Base-by-base conservation (phyloP, 2,113 vertebrate genomes). In the Poeciliopsis prolifica region DNA sequence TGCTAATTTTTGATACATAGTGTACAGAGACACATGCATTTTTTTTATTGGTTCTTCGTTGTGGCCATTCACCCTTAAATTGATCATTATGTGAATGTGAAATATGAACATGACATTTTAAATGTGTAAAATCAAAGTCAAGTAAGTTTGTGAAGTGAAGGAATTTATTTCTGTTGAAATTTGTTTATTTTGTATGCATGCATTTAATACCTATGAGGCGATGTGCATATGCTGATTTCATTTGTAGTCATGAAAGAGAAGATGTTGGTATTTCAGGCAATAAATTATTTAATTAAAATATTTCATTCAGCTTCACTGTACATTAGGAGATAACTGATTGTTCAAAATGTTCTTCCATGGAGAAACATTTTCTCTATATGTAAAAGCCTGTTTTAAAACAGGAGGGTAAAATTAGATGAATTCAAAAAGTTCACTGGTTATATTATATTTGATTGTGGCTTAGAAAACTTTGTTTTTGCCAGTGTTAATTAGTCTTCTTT, bases 191-290 rank as follows among this genome's bases (percentile, higher is more conserved):
- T 68, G 86, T 15, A 79, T 88, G 92, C 92, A 94, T 94, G 92
- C 90, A 72, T 78, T 85, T 58, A 90, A 81, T 63, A 68, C 90
- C 82, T 81, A 87, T 91, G 86, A 84, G 70, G 86, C 90, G 75
- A 83, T 66, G 77, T 85, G 69, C 79, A 33, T 74, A 60, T 67
- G 68, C 77, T 75, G 70, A 79, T 61, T 61, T 64, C 61, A 86
- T 85, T 88, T 87, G 65, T 77, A 84, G 69, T 62, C 75, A 79
- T 68, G 63, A 91, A 78, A 83, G 33, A 33, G 90, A 92, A 89
- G 82, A 83, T 82, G 82, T 81, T 77, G 58, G 93, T 91, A 91
- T 89, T 89, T 91, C 89, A 94, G 94, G 94, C 93, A 95, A 95
- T 94, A 95, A 94, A 81, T 86, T 65, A 72, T 87, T 86, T 75